Base-by-base conservation (phyloP, 2,888 invertebrate genomes). In the Apantesis nais region DNA sequence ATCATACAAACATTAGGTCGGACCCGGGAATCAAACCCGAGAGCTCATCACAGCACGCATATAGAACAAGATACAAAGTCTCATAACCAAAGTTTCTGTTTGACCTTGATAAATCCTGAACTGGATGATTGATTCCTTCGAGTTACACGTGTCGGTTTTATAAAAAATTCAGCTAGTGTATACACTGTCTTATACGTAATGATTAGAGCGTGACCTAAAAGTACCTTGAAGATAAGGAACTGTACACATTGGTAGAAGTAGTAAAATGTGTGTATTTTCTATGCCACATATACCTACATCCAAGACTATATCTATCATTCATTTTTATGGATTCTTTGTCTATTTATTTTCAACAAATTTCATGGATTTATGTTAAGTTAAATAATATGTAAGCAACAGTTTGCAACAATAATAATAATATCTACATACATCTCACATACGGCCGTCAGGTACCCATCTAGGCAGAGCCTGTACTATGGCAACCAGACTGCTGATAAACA, bases 101-200 rank as follows among this genome's bases (percentile, higher is more conserved):
- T 0, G 48, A 66, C 22, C 34, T 66, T 37, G 39, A 66, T 37
- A n/a, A 64, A 44, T 12, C 19, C 2, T 29, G 22, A 39, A 39
- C 25, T 41, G 61, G 70, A 66, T 69, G 55, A 78, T 64, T 73
- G 73, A 78, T 78, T 69, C 66, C 29, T 62, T 62, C 58, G 70
- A 72, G 66, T 70, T 41, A 44, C 62, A 72, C 67, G 60, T 65
- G 68, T 39, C 48, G 29, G 16, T 7, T 9, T 9, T 70, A 67
- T 75, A 25, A 78, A 80, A 70, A 66, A 70, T 68, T 68, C 62
- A 68, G 31, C 14, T 31, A 48, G 25, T 55, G 55, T 41, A 25
- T 65, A 44, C 58, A 25, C 19, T 29, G 19, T 34, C 19, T 34
- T 41, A 37, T 60, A 48, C 44, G 25, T 48, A 65, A 69, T 34